phyloP scores from a whole-genome alignment of 2,888 invertebrate species.

The Brachycybe producta region DNA sequence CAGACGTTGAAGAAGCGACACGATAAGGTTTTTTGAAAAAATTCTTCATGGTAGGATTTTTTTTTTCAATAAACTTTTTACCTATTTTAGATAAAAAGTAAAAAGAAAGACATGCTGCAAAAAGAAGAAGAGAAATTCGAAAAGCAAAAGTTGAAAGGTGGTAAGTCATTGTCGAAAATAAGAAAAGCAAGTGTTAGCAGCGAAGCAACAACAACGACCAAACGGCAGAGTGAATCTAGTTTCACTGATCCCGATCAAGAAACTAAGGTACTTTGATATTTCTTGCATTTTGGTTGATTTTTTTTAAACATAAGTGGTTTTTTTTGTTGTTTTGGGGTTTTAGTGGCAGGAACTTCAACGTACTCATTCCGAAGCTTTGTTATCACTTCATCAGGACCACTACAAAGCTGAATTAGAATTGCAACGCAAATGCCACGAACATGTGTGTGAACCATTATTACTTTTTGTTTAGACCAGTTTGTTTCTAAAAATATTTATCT shows the following conservation, averaged over 20 bases:
- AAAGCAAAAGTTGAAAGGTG: conserved; percentile 7
- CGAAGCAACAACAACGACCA: background rate
- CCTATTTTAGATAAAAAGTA: conserved; percentile 21
- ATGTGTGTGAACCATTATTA: conserved; percentile 31
- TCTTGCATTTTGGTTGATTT: conserved; percentile 15
- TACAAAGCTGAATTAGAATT: conserved; percentile 58
- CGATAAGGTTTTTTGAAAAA: too few species aligned
- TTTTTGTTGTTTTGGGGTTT: conserved; percentile 9
- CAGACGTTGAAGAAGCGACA: conserved; percentile 51
- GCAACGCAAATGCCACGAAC: conserved; percentile 70
- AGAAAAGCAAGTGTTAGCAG: conserved; percentile 11
- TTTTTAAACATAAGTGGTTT: too few species aligned
- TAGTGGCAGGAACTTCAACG: conserved; percentile 32
- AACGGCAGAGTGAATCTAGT: background rate
- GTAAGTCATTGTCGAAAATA: background rate
- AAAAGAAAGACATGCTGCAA: conserved; percentile 23
- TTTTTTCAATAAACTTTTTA: too few species aligned
- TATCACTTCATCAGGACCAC: conserved; percentile 41
- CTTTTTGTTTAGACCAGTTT: background rate
- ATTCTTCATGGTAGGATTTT: too few species aligned
- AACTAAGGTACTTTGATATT: conserved; percentile 20
- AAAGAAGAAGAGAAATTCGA: conserved; percentile 15
- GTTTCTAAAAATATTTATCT: background rate
- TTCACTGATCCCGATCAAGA: conserved; percentile 22
- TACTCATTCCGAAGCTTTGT: conserved; percentile 29